Evolutionary conservation across 2,113 vertebrate species (phyloP), one percentile per base, ranked within the genome.

Genomic region (Notechis scutatus): DNA sequence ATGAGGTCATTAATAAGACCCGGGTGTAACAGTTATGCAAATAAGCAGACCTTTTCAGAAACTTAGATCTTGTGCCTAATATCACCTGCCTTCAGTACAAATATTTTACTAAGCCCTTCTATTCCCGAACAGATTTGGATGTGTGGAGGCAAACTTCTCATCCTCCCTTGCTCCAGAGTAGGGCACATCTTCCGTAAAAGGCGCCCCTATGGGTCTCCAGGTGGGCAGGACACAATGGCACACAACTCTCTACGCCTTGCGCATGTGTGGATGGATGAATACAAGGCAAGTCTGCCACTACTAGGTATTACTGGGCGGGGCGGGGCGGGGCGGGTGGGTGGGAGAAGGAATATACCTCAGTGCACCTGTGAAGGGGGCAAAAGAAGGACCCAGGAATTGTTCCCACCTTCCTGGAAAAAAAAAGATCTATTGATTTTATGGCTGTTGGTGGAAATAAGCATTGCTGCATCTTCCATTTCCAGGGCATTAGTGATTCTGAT

Each of bases 121-220:
- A 7, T 81, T 29, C 56, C 1, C 54, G 94, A 45, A 23, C 97
- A 99, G 99, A 99, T 99, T 94, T 99, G 99, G 99, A 99, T 99
- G 99, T 99, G 99, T 90, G 99, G 99, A 0, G 99, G 99, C 0
- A 97, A 97, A 94, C 98, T 99, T 59, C 96, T 99, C 90, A 99
- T 99, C 96, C 98, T 99, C 93, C 99, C 99, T 3, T 99, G 99
- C 97, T 99, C 99, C 90, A 97, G 99, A 74, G 99, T 99, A 0
- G 99, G 99, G 3, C 99, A 99, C 94, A 99, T 99, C 93, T 99
- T 99, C 97, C 98, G 99, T n/a, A 99, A 99, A 94, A 97, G 99
- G 21, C 98, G 99, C 0, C 99, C 99, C 0, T 99, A 99, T 3
- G 99, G 99, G 3, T 99, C 99, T 0, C 99, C 99, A 0, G 98